These are phyloP conservation scores for Thymelicus acteon DNA, from an alignment of 2,888 invertebrate species.

Conservation along the genomic window DNA sequence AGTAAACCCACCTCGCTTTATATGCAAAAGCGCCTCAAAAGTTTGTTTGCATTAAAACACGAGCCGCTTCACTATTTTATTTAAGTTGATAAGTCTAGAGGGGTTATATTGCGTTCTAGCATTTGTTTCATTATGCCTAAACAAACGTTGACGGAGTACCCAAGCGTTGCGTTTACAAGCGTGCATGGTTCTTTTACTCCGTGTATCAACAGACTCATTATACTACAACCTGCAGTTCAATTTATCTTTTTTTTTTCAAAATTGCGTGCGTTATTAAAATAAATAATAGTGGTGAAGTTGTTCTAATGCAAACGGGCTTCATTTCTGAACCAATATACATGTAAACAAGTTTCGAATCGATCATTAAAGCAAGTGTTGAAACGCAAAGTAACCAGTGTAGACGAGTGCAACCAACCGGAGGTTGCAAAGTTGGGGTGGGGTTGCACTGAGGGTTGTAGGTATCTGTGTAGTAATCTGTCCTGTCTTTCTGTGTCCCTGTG, in stretches of 20 bases:
- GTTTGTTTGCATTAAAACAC: slow-evolving; percentile 86
- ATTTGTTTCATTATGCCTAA: slow-evolving; percentile 74
- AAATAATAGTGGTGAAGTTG: slow-evolving; percentile 71
- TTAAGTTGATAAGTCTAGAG: slow-evolving; percentile 81
- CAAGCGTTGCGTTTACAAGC: slow-evolving; percentile 61
- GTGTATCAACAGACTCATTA: slow-evolving; percentile 48
- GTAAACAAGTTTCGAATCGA: slow-evolving; percentile 53
- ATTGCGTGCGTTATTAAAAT: slow-evolving; percentile 41
- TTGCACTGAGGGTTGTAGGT: slow-evolving; percentile 85
- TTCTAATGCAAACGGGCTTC: slow-evolving; percentile 84
- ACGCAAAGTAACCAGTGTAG: slow-evolving; percentile 84
- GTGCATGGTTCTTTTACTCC: slow-evolving; percentile 67
- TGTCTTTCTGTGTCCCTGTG: slow-evolving; percentile 89
- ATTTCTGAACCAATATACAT: slow-evolving; percentile 58
- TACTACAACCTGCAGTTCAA: slow-evolving; percentile 65
- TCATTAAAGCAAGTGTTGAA: slow-evolving; percentile 73
- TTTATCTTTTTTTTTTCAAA: slow-evolving; percentile 35
- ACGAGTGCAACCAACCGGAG: slow-evolving; percentile 76
- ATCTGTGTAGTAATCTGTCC: slow-evolving; percentile 87
- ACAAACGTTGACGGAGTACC: slow-evolving; percentile 59
- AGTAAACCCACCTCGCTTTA: slow-evolving; percentile 85
- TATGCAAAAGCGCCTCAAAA: slow-evolving; percentile 85
- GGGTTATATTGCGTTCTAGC: slow-evolving; percentile 85
- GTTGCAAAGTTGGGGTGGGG: slow-evolving; percentile 81
- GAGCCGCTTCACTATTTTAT: slow-evolving; percentile 84